Evolutionary conservation across 92 coral and sea anemone species (phyloP).

Genomic region (Porites evermanni): DNA sequence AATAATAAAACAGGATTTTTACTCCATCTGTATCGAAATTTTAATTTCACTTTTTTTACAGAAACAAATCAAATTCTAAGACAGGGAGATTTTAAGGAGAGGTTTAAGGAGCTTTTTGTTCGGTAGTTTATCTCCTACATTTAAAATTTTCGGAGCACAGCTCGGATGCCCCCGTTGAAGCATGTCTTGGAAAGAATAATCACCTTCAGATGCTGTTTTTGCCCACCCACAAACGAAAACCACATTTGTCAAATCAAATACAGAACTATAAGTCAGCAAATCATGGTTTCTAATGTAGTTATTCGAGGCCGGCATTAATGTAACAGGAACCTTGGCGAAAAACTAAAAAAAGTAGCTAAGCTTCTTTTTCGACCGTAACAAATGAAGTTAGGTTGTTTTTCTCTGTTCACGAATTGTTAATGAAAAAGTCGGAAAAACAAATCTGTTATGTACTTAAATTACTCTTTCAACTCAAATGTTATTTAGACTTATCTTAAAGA

Average conservation of each 20-base stretch:
- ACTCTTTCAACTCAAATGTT: background rate
- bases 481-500: background rate
- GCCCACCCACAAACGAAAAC: slow-evolving; percentile 26
- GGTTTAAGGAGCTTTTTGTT: background rate
- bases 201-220: background rate
- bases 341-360: background rate
- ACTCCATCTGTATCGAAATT: too few relatives aligned
- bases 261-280: background rate
- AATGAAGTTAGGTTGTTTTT: background rate
- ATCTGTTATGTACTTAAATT: background rate
- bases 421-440: background rate
- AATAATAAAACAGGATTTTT: too few relatives aligned
- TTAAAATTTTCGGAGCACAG: background rate
- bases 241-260: background rate
- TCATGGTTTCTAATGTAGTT: background rate
- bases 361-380: background rate
- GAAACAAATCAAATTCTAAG: background rate
- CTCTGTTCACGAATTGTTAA: background rate
- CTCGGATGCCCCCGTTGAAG: background rate
- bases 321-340: background rate
- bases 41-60: background rate
- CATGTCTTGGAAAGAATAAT: background rate
- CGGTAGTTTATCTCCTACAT: background rate
- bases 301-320: background rate
- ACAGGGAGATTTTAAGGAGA: background rate